Evolutionary conservation across 2,797 vertebrate species (phyloP), one percentile per base, ranked within the genome.

Genomic region (Lutra lutra): DNA sequence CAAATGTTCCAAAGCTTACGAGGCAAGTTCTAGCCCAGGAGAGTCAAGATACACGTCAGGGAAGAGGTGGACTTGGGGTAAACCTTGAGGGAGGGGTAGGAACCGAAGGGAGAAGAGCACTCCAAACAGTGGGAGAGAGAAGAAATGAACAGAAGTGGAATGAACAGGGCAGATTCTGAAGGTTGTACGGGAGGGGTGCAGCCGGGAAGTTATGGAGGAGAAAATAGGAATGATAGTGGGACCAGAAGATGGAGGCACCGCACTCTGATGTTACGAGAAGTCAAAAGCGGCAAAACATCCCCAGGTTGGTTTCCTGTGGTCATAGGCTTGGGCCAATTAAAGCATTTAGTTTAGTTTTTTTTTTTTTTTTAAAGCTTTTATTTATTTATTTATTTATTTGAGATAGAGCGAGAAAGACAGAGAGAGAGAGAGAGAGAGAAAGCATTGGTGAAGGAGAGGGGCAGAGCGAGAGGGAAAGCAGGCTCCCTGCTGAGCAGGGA

Each of bases 191-290:
- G 56, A 29, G 7, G 2, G 23, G 14, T 5, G 48, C 17, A 43
- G n/a, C 9, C 32, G 23, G 46, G n/a, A 21, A 0, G 0, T 38
- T 35, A 35, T 15, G 27, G n/a, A 48, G 66, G 60, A 38, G 25
- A 46, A 62, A 58, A 20, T 27, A 23, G 56, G 25, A 15, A 35
- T 11, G 25, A 73, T 8, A 70, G 23, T 17, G 64, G 84, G 62
- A 54, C 66, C 40, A 35, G 43, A 48, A 23, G 35, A 68, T 0
- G n/a, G 35, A 73, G 11, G 18, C 10, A 1, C 0, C 0, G 4
- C 8, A 78, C 35, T 48, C 51, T 17, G 9, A 54, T 27, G 12
- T n/a, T 1, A 14, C 4, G 43, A 72, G 75, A 68, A 23, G 27
- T 35, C 11, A n/a, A 54, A 79, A 70, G 23, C 7, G 38, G 2